Evolutionary conservation across 2,888 invertebrate species (phyloP), one percentile per base, ranked within the genome.

Genomic region (Xylota segnis): DNA sequence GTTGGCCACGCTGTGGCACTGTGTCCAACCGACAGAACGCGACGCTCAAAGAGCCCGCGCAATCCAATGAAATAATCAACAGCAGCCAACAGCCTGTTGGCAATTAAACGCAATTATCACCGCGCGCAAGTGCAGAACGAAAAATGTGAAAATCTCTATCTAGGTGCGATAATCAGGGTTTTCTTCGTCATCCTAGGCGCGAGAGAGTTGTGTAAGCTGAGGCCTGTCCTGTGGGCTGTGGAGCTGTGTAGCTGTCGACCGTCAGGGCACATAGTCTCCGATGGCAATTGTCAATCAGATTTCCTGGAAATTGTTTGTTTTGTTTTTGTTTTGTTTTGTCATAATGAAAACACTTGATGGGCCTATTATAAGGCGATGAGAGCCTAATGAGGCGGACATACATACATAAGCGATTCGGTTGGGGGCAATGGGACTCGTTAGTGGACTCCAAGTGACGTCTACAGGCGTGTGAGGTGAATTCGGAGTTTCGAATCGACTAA

Each of bases 21-120:
- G 50, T 18, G 47, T 34, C 10, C 68, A 14, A 43, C 43, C 6
- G 43, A 40, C n/a, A 14, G 4, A n/a, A 43, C 43, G 43, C 45
- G 43, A 45, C 54, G 56, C 71, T 84, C 81, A 84, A 84, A 84
- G 84, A 84, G 77, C 59, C 82, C 76, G 82, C 86, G 14, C 50
- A 6, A 14, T 61, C 72, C 66, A 68, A 77, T 77, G 76, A 77
- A 82, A 86, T 86, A 86, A 86, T 86, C 86, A 82, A 72, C 76
- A 58, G 50, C 74, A 52, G 75, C 71, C 47, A 27, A 59, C 14
- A 66, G 74, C 63, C 77, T 77, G 86, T 77, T 74, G 83, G 87
- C 87, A 87, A 87, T 87, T 87, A 87, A 87, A 87, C 83, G 83
- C 83, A 87, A 87, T 87, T 87, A 87, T 87, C 87, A 68, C 68